Conservation (phyloP, 2,797 vertebrate genomes). For the Cephalopachus bancanus region DNA sequence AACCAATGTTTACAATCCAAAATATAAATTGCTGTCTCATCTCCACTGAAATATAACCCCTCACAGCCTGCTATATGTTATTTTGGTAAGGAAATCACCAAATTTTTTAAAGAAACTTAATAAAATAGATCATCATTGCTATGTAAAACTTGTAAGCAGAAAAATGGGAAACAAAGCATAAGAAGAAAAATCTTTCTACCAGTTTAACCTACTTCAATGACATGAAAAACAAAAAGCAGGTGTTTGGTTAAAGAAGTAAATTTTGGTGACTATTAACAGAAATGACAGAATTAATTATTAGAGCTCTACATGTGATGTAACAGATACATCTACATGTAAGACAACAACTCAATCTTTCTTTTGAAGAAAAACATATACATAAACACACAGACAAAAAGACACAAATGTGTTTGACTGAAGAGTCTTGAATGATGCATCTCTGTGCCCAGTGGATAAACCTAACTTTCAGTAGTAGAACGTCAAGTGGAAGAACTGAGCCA, state of each 20-base stretch:
- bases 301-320: slow-evolving; percentile 80
- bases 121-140: slow-evolving; percentile 57
- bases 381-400: slow-evolving; percentile 82
- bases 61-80: not conserved
- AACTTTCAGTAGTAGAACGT: slow-evolving; percentile 82
- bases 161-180: slow-evolving; percentile 68
- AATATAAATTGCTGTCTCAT: slow-evolving; percentile 41
- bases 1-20: slow-evolving; percentile 55
- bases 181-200: slow-evolving; percentile 59
- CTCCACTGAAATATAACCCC: slow-evolving; percentile 29
- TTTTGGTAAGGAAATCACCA: slow-evolving; percentile 10
- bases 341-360: slow-evolving; percentile 77
- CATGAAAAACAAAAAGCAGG: slow-evolving; percentile 50
- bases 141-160: slow-evolving; percentile 59
- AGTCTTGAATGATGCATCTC: slow-evolving; percentile 83
- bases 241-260: slow-evolving; percentile 66
- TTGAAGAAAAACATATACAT: slow-evolving; percentile 77
- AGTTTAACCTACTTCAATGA: slow-evolving; percentile 67
- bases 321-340: slow-evolving; percentile 79
- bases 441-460: slow-evolving; percentile 79
- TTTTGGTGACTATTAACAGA: slow-evolving; percentile 74
- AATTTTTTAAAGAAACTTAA: slow-evolving; percentile 48
- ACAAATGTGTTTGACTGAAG: slow-evolving; percentile 79
- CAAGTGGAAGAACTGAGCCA: slow-evolving; percentile 78
- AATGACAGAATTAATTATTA: slow-evolving; percentile 74